Percentiles rank a stretch among this genome's conserved stretches.
phyloP scores from a whole-genome alignment of 2,113 vertebrate species.

The Artemisiospiza belli region DNA sequence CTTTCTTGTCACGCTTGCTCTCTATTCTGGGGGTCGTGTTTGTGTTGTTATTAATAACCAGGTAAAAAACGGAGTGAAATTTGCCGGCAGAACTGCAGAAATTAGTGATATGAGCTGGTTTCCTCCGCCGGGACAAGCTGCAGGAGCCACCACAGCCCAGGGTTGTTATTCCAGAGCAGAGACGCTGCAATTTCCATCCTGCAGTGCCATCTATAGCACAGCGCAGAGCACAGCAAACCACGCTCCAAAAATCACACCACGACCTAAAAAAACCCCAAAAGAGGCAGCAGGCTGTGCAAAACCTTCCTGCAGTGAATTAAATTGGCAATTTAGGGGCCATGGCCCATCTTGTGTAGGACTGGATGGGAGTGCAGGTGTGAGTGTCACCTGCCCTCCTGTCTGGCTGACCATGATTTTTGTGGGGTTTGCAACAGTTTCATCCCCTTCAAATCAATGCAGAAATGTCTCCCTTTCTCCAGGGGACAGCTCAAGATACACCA shows the following conservation, averaged over 20 bases:
- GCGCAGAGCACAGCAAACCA: not conserved
- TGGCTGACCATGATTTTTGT: not conserved
- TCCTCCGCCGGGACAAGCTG: not conserved
- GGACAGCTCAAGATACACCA: not conserved
- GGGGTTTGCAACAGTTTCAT: not conserved
- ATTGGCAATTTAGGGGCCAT: not conserved
- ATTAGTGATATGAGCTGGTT: not conserved
- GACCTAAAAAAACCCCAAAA: fast-evolving
- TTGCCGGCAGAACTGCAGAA: not conserved
- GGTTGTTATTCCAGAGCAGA: not conserved
- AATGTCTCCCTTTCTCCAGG: not conserved
- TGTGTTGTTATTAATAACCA: not conserved
- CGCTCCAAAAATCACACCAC: not conserved
- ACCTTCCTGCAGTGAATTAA: not conserved
- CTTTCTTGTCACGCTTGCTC: not conserved
- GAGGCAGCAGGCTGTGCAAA: not conserved
- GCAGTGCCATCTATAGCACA: slow-evolving; percentile 70
- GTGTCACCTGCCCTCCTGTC: not conserved
- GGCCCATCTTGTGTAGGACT: not conserved
- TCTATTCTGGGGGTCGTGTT: not conserved
- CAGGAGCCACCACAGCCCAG: not conserved
- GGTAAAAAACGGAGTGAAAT: not conserved
- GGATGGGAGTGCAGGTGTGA: not conserved
- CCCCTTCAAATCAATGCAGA: not conserved
- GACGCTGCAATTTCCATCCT: slow-evolving; percentile 49